Conservation (phyloP, 2,797 vertebrate genomes). For the Sarcophilus harrisii region DNA sequence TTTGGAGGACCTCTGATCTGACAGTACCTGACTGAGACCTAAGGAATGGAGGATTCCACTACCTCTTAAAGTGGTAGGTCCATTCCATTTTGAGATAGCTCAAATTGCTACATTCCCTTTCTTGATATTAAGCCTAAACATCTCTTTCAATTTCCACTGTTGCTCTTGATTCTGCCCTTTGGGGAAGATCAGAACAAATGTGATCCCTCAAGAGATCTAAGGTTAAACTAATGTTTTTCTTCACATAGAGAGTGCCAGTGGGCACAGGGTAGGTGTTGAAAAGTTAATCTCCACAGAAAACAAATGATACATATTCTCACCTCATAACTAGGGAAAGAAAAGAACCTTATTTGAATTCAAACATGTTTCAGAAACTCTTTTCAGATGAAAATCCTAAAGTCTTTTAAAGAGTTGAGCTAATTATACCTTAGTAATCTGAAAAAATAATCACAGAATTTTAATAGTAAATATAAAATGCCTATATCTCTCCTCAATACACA, state of each 20-base stretch:
- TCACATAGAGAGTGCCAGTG: neutral
- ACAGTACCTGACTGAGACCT: neutral
- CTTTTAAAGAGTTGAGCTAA: neutral
- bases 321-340: conserved; percentile 32
- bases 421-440: neutral
- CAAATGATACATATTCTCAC: conserved; percentile 29
- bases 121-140: neutral
- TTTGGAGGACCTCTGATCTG: neutral
- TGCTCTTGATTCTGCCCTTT: neutral
- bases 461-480: neutral
- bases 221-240: neutral
- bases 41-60: neutral
- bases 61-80: neutral
- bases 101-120: neutral
- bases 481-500: neutral
- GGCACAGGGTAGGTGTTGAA: conserved; percentile 3
- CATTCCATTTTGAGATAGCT: neutral
- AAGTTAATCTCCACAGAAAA: conserved; percentile 50
- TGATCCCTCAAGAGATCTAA: neutral
- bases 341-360: neutral
- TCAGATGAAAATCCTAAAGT: neutral
- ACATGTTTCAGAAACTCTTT: neutral
- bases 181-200: neutral
- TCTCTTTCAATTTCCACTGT: neutral
- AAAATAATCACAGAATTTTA: neutral